Conservation (phyloP, 2,113 vertebrate species). For the Tetrao urogallus region DNA sequence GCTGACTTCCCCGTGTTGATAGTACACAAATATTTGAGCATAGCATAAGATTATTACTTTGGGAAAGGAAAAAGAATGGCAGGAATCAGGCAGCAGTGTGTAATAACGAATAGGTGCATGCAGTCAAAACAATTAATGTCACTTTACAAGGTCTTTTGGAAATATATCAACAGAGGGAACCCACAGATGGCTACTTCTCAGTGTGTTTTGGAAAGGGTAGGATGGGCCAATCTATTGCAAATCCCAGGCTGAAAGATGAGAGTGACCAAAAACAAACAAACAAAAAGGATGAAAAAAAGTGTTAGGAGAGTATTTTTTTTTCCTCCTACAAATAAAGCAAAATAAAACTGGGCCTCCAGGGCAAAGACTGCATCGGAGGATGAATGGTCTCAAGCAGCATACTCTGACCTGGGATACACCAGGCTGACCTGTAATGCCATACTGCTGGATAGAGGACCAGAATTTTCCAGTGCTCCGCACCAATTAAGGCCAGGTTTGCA, state of each 20-base stretch:
- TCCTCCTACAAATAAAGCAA: constrained; percentile 6
- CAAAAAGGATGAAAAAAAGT: accelerated
- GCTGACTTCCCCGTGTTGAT: background rate
- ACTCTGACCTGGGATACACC: background rate
- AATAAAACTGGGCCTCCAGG: constrained; percentile 5
- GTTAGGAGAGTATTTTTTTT: background rate
- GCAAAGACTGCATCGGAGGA: constrained; percentile 4
- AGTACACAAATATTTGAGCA: constrained; percentile 3
- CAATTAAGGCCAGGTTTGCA: constrained; percentile 60
- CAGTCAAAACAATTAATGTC: constrained; percentile 77
- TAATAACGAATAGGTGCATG: constrained; percentile 49
- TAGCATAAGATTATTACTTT: background rate
- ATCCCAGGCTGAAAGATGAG: constrained; percentile 1
- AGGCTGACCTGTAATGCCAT: constrained; percentile 6
- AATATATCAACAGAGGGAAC: constrained; percentile 73
- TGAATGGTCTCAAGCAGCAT: background rate
- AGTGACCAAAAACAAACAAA: background rate
- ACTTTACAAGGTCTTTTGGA: constrained; percentile 76
- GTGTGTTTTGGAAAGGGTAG: constrained; percentile 63
- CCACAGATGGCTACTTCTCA: constrained; percentile 74
- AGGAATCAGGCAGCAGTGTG: constrained; percentile 23
- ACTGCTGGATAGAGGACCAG: constrained; percentile 1
- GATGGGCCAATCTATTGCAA: background rate
- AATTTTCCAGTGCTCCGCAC: constrained; percentile 53
- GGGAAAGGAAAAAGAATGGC: background rate